Conservation (phyloP, 2,113 vertebrate species). For the Chiloscyllium plagiosum region DNA sequence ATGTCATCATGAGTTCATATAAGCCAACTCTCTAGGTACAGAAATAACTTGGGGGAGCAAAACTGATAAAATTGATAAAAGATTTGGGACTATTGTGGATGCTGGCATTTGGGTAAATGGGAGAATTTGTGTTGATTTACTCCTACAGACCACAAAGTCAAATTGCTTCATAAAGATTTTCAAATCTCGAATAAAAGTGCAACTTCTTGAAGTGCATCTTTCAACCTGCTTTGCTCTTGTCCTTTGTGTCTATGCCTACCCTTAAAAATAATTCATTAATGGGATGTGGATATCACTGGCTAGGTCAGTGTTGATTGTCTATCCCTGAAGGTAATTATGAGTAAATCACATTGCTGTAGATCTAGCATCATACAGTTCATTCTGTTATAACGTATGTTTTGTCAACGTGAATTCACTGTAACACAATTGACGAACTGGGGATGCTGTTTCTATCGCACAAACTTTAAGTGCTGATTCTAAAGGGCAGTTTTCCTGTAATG, state of each 20-base stretch:
- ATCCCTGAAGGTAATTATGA: too few species aligned
- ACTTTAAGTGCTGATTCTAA: too few species aligned
- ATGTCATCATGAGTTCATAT: neutral
- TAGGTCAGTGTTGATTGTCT: too few species aligned
- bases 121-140: neutral
- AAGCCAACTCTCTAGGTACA: neutral
- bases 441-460: too few species aligned
- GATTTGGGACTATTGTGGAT: neutral
- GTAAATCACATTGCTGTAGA: too few species aligned
- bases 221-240: neutral
- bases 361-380: too few species aligned
- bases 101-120: neutral
- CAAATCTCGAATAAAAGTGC: neutral
- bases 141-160: neutral
- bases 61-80: neutral
- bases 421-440: too few species aligned
- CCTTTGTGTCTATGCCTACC: neutral
- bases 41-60: neutral
- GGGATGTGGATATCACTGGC: too few species aligned
- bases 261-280: too few species aligned
- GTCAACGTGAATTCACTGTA: too few species aligned
- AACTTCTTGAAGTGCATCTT: neutral
- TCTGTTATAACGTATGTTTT: too few species aligned
- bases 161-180: neutral
- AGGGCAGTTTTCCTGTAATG: too few species aligned